Evolutionary conservation across 1,140 invertebrate genomes (phyloP).

Genomic region (Drosophila sucinea): DNA sequence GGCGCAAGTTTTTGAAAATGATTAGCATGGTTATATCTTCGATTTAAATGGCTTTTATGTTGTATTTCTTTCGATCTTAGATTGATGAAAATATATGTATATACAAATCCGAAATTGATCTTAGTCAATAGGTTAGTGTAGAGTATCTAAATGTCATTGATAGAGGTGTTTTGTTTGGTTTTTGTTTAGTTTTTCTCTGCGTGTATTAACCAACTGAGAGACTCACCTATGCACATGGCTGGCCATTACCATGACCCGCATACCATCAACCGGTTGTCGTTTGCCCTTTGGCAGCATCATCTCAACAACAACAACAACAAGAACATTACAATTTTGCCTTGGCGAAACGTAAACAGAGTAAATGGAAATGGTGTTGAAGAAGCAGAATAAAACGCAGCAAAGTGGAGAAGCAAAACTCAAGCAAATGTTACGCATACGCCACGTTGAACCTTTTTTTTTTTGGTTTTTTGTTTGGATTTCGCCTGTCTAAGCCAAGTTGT

Average conservation of each 20-base stretch:
- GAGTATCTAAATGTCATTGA: no score
- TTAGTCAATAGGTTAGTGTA: no score
- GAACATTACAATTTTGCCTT: conserved; percentile 41
- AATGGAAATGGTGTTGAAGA: conserved; percentile 69
- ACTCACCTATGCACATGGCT: conserved; percentile 58
- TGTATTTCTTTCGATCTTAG: no score
- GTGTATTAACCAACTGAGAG: conserved; percentile 20
- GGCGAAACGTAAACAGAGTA: conserved; percentile 73
- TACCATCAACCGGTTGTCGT: conserved; percentile 71
- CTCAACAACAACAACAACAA: conserved; percentile 21
- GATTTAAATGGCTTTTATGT: no score
- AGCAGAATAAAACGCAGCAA: conserved; percentile 11
- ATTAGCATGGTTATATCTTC: no score
- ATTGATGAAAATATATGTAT: no score
- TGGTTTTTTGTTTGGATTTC: conserved; percentile 25
- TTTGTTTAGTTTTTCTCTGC: not conserved
- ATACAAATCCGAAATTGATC: no score
- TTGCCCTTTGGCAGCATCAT: conserved; percentile 71
- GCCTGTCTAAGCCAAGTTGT: conserved; percentile 11
- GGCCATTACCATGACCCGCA: conserved; percentile 70
- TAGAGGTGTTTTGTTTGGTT: no score
- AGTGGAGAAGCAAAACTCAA: conserved; percentile 29
- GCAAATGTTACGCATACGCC: conserved; percentile 56
- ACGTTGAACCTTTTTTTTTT: conserved; percentile 64
- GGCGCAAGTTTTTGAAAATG: no score